A percentile compares a stretch with the other conserved stretches of the same genome.
Conservation (phyloP, 1,140 invertebrate species). For the Oscheius sp. region DNA sequence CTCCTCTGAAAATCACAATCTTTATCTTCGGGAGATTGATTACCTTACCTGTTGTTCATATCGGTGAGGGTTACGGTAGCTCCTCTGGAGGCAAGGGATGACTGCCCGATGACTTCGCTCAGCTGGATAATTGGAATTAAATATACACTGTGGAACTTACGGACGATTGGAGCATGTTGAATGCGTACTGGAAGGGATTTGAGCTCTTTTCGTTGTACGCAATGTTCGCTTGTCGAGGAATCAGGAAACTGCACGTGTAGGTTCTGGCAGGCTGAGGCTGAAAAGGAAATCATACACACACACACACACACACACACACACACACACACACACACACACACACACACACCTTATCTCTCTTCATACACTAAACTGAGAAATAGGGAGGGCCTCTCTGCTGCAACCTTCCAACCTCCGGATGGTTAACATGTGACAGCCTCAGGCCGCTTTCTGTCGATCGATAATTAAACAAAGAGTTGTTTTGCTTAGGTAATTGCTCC, state of each 20-base stretch:
- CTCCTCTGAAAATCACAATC: slow-evolving; percentile 14
- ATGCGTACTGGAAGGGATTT: neutral
- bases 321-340: too few species aligned
- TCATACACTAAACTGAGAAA: too few species aligned
- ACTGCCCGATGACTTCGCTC: neutral
- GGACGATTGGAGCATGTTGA: slow-evolving; percentile 3
- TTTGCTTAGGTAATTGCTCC: too few species aligned
- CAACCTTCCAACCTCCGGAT: too few species aligned
- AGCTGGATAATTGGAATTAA: neutral
- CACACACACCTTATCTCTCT: too few species aligned
- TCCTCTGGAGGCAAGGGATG: neutral
- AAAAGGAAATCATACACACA: too few species aligned
- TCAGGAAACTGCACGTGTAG: neutral
- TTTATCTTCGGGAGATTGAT: neutral
- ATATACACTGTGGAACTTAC: neutral
- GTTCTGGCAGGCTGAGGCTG: too few species aligned
- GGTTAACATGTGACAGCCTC: too few species aligned
- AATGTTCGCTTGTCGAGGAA: neutral
- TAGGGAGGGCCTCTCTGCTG: too few species aligned
- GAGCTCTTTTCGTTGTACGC: neutral
- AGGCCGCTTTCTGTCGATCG: too few species aligned
- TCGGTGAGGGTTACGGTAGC: neutral
- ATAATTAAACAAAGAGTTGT: too few species aligned
- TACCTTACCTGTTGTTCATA: slow-evolving; percentile 21
- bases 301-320: too few species aligned